A percentile compares a stretch with the other conserved stretches of the same genome.
Evolutionary conservation across 2,113 vertebrate species (phyloP).

Genomic region (Neomonachus schauinslandi): DNA sequence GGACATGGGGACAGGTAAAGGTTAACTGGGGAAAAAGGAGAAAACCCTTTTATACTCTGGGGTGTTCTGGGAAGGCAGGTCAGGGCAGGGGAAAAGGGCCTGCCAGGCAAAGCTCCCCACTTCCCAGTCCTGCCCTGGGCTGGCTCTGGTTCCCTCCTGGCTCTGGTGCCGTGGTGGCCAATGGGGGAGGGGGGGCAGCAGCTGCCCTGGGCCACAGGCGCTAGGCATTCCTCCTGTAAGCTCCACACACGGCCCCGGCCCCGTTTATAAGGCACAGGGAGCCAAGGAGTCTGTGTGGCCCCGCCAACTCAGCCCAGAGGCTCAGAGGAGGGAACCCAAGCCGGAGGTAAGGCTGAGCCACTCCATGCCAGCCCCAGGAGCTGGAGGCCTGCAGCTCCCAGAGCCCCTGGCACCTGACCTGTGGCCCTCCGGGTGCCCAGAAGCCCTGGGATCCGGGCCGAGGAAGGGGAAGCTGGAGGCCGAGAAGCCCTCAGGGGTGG

Average conservation of each 20-base stretch:
- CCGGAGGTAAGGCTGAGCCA: neutral
- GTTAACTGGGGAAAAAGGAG: neutral
- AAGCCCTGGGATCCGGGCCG: slow-evolving; percentile 26
- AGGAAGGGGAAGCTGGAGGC: neutral
- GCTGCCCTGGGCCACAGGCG: neutral
- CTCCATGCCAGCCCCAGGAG: neutral
- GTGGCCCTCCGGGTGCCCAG: neutral
- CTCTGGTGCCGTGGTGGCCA: neutral
- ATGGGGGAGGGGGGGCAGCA: neutral
- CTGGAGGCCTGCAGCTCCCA: neutral
- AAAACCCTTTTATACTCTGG: neutral
- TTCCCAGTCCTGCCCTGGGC: neutral
- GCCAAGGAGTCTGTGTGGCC: slow-evolving; percentile 22
- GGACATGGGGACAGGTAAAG: neutral
- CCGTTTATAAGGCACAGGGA: slow-evolving; percentile 34
- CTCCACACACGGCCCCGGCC: neutral
- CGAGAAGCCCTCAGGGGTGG: neutral
- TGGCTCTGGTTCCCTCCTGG: neutral
- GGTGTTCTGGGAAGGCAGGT: neutral
- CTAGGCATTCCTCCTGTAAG: slow-evolving; percentile 48
- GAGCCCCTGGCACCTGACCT: slow-evolving; percentile 39
- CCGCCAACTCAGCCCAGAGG: slow-evolving; percentile 16
- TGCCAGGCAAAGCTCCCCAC: neutral
- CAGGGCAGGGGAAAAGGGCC: neutral
- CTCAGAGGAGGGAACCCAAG: slow-evolving; percentile 39